Conservation (phyloP, 2,797 vertebrate species). For the Syngnathus rostellatus region DNA sequence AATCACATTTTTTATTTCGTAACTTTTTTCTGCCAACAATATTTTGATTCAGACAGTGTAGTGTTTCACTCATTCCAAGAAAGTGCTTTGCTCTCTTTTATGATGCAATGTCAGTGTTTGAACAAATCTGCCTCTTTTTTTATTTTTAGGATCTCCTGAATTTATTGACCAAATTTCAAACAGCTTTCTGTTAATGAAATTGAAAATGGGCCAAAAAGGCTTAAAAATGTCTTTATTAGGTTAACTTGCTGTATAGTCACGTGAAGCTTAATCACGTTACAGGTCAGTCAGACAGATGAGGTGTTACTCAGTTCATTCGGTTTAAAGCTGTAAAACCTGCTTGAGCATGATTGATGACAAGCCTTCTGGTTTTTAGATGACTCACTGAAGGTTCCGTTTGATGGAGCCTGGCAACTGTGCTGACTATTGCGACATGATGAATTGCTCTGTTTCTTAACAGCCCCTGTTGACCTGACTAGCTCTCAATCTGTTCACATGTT, state of each 20-base stretch:
- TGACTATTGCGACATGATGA: not conserved
- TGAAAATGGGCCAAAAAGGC: constrained; percentile 7
- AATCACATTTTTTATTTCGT: no score
- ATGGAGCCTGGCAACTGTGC: not conserved
- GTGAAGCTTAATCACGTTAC: not conserved
- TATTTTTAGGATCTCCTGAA: no score
- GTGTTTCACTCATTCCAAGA: no score
- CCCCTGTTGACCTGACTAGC: not conserved
- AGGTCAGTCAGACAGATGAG: constrained; percentile 6
- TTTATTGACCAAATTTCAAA: no score
- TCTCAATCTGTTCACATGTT: not conserved
- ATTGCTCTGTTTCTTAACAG: no score
- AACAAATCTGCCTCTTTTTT: no score
- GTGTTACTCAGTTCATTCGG: not conserved
- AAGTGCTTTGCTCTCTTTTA: no score
- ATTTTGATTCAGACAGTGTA: no score
- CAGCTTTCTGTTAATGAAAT: no score
- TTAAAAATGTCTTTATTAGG: constrained; percentile 14
- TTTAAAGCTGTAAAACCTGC: not conserved
- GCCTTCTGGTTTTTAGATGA: not conserved
- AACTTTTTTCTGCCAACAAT: no score
- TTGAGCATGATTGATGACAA: not conserved
- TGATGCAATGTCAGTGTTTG: no score
- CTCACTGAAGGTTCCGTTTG: not conserved
- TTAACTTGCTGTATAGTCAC: constrained; percentile 8